These are phyloP conservation scores for Araneus ventricosus DNA, from an alignment of 1,140 invertebrate genomes.

Conservation along the genomic window DNA sequence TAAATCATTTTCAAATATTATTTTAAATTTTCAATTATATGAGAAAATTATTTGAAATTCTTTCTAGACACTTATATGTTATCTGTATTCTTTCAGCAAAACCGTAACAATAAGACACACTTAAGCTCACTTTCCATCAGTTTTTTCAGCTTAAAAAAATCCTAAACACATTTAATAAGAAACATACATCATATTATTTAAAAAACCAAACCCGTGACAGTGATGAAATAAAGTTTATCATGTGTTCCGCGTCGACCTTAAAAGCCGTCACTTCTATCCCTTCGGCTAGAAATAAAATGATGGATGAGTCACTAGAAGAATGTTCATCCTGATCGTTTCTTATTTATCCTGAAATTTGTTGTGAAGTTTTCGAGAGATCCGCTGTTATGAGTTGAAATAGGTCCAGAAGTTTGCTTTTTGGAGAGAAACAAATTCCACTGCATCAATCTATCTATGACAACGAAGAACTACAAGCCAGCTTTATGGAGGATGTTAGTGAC, in stretches of 20 bases:
- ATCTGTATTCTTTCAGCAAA: no score
- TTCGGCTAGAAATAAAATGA: neutral
- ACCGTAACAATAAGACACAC: no score
- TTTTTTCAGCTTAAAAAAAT: neutral
- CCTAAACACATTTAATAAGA: neutral
- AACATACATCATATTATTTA: neutral
- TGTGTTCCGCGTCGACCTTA: neutral
- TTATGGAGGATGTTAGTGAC: no score
- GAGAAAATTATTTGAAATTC: no score
- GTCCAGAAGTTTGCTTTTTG: neutral
- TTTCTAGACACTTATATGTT: no score
- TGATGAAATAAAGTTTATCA: constrained; percentile 35
- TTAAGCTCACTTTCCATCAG: no score
- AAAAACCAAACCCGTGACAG: neutral
- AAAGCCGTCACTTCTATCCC: neutral
- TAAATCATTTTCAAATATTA: neutral
- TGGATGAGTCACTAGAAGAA: neutral
- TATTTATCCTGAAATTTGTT: constrained; percentile 7
- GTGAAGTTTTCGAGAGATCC: neutral
- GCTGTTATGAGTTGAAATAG: neutral
- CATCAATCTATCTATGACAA: no score
- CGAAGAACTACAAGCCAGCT: no score
- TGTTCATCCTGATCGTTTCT: neutral
- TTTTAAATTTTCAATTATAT: neutral
- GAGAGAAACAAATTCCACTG: no score